Base-by-base conservation (phyloP, 1,140 invertebrate species). In the Schmidtea mediterranea region DNA sequence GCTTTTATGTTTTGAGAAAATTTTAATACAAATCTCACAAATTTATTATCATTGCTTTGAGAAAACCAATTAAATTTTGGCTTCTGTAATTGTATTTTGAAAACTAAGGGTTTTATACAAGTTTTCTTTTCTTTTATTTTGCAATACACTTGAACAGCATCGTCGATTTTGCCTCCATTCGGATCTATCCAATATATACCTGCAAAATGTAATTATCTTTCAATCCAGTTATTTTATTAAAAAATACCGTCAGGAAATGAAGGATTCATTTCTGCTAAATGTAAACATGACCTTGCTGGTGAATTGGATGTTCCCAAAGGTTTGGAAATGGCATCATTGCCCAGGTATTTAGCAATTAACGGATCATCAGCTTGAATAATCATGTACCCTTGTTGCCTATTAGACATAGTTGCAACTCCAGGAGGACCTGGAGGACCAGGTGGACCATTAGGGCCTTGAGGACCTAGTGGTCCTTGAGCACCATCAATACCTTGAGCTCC, bases 121-220 rank as follows among this genome's bases (percentile, higher is more conserved):
- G 43, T 45, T 21, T 19, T 21, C 10, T 21, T 21, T 22, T 15
- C 15, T 19, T 15, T 19, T 22, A 45, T 16, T 45, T 45, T 45
- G 19, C 43, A 45, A 21, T 19, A 45, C 5, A 45, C 43, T 24
- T 45, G 18, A 21, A 45, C 21, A 45, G 43, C 18, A 45, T 45
- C 43, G 9, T 45, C 19, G n/a, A 45, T 45, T 21, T 45, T 45
- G 9, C 43, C 43, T 5, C 43, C 43, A n/a, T 45, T 45, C 10
- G 43, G 43, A 45, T 45, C 43, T 5, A 45, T 45, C 43, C 43
- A 45, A 24, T 45, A 45, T 15, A 19, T 6, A 39, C 38, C 38
- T 39, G n/a, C n/a, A 8, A 36, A 9, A 39, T 39, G 3, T 15
- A 18, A 39, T 3, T 8, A 39, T n/a, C 3, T 8, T 6, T 39